These are phyloP conservation scores for Drosophila cognata DNA, from an alignment of 2,888 invertebrate genomes.

Conservation along the genomic window DNA sequence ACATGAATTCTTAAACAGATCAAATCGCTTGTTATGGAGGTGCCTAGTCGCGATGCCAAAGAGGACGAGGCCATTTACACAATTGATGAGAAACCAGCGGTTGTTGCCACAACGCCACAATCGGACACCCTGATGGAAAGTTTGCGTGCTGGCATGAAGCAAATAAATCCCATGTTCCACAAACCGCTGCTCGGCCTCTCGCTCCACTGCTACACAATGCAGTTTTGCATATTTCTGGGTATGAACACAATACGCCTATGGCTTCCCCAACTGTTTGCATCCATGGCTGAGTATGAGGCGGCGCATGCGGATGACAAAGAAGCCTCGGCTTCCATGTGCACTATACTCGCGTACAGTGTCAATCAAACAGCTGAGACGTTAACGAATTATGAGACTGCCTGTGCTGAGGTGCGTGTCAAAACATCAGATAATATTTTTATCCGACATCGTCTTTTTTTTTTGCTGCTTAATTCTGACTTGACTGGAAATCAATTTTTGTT, in stretches of 20 bases:
- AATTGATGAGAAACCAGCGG: slow-evolving; percentile 62
- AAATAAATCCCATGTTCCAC: slow-evolving; percentile 88
- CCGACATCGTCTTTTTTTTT: neutral
- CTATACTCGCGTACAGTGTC: slow-evolving; percentile 82
- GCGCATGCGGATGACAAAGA: slow-evolving; percentile 48
- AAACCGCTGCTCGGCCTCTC: slow-evolving; percentile 88
- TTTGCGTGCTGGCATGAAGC: slow-evolving; percentile 87
- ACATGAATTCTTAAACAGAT: slow-evolving; percentile 57
- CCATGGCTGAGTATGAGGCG: slow-evolving; percentile 86
- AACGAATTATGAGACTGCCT: slow-evolving; percentile 64
- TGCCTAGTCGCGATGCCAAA: slow-evolving; percentile 65
- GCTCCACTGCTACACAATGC: slow-evolving; percentile 88
- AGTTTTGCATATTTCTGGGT: slow-evolving; percentile 88
- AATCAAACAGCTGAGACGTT: slow-evolving; percentile 77
- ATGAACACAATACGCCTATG: slow-evolving; percentile 93
- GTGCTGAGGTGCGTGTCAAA: slow-evolving; percentile 81
- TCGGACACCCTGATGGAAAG: slow-evolving; percentile 66
- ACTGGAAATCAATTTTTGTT: neutral
- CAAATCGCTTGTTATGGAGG: slow-evolving; percentile 75
- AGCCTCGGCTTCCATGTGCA: slow-evolving; percentile 77
- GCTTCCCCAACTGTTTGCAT: slow-evolving; percentile 94
- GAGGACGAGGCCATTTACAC: slow-evolving; percentile 66
- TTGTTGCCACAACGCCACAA: neutral
- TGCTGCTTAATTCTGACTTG: slow-evolving; percentile 29
- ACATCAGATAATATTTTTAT: slow-evolving; percentile 3